These are phyloP conservation scores for Myotis findleyi DNA, from an alignment of 2,797 vertebrate species.

Conservation along the genomic window DNA sequence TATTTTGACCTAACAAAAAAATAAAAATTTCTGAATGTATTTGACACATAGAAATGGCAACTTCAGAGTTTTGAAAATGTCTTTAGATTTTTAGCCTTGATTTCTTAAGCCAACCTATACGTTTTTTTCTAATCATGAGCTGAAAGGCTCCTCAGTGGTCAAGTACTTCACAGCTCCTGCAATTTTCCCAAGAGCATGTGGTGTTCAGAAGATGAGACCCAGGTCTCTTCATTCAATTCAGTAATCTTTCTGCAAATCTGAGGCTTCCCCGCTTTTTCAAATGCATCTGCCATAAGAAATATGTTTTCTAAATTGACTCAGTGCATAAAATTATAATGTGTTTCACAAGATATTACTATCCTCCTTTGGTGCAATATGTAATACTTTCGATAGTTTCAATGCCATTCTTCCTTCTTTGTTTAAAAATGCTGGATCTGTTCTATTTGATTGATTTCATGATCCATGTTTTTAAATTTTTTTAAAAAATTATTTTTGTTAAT, in stretches of 20 bases:
- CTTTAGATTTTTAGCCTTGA: not conserved
- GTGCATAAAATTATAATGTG: not conserved
- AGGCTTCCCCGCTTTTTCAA: not conserved
- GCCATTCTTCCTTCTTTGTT: not conserved
- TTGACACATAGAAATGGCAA: not conserved
- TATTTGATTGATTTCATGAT: not conserved
- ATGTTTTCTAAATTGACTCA: not conserved
- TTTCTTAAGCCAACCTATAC: not conserved
- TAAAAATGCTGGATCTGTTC: not conserved
- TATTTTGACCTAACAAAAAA: constrained; percentile 7
- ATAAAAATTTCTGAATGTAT: constrained; percentile 26
- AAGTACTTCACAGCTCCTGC: not conserved
- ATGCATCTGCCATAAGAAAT: not conserved
- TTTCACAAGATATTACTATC: not conserved
- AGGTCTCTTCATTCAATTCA: not conserved
- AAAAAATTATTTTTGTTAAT: no score
- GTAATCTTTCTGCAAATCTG: not conserved
- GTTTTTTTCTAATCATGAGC: not conserved
- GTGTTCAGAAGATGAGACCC: not conserved
- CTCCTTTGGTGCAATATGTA: not conserved
- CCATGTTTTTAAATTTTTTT: not conserved
- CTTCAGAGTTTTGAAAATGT: not conserved
- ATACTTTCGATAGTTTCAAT: not conserved
- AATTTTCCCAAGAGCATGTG: not conserved
- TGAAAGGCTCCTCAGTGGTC: not conserved